Percentiles rank a stretch among this genome's conserved stretches.
These are phyloP conservation scores for Amphipoea oculea DNA, from an alignment of 2,888 invertebrate species.

Conservation along the genomic window DNA sequence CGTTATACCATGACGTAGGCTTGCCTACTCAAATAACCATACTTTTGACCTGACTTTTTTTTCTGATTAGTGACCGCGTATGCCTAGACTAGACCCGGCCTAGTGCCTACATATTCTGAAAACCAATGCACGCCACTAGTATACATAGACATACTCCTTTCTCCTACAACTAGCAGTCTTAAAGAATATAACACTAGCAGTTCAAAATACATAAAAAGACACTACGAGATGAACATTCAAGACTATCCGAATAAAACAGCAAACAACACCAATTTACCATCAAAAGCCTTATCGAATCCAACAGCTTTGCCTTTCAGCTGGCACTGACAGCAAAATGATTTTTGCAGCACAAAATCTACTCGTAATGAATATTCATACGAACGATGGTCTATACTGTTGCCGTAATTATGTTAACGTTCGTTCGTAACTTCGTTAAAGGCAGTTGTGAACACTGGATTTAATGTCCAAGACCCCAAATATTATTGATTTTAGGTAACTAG, in stretches of 20 bases:
- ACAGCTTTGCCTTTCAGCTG: conserved; percentile 47
- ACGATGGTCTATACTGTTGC: conserved; percentile 68
- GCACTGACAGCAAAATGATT: conserved; percentile 60
- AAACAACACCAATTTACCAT: conserved; percentile 13
- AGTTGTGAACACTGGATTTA: conserved; percentile 19
- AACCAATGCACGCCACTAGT: no score
- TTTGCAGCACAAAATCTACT: conserved; percentile 71
- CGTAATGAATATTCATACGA: conserved; percentile 78
- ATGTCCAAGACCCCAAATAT: background rate
- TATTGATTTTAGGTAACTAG: conserved; percentile 10
- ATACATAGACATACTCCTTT: no score
- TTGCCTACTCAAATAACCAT: no score
- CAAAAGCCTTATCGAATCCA: conserved; percentile 19
- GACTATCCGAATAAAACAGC: conserved; percentile 1
- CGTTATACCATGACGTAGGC: no score
- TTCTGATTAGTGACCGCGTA: no score
- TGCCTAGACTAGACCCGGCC: no score
- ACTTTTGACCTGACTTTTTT: no score
- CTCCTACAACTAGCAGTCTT: no score
- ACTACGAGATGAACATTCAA: no score
- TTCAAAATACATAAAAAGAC: no score
- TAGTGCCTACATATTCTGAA: no score
- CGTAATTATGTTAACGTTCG: conserved; percentile 77
- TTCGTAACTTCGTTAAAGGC: conserved; percentile 72
- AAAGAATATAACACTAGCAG: no score